Conservation (phyloP, 2,113 vertebrate species). For the Salvelinus namaycush region DNA sequence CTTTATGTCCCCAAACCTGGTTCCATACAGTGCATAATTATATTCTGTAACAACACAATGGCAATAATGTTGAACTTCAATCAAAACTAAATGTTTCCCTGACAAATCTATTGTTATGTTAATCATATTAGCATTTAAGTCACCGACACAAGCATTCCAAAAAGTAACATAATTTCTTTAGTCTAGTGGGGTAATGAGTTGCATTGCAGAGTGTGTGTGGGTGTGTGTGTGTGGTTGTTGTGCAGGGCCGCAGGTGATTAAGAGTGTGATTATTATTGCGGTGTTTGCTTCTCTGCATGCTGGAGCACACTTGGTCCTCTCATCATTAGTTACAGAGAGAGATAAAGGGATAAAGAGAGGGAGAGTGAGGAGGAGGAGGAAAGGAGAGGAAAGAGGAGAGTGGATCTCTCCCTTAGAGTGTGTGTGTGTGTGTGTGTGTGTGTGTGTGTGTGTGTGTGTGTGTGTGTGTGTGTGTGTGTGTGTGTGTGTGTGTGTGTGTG, state of each 20-base stretch:
- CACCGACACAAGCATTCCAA: not conserved
- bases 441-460: not conserved
- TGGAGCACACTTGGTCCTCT: not conserved
- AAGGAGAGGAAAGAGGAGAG: not conserved
- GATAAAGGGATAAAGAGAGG: not conserved
- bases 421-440: not conserved
- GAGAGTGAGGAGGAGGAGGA: not conserved
- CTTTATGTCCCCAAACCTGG: not conserved
- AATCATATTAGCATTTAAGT: not conserved
- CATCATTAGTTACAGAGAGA: constrained; percentile 3
- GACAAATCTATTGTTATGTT: too few species aligned
- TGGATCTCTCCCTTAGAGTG: constrained; percentile 16
- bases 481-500: constrained; percentile 18
- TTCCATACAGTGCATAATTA: not conserved
- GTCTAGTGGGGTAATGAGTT: not conserved
- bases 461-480: not conserved
- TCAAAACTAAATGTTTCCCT: not conserved
- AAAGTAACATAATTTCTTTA: not conserved
- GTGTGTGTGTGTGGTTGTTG: not conserved
- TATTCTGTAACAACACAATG: not conserved
- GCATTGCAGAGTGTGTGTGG: not conserved
- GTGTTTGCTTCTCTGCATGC: constrained; percentile 11
- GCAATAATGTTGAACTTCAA: not conserved
- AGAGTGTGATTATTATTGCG: constrained; percentile 21
- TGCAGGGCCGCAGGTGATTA: constrained; percentile 5